phyloP scores from a whole-genome alignment of 2,113 vertebrate species.

The Xenotilapia caudafasciata region DNA sequence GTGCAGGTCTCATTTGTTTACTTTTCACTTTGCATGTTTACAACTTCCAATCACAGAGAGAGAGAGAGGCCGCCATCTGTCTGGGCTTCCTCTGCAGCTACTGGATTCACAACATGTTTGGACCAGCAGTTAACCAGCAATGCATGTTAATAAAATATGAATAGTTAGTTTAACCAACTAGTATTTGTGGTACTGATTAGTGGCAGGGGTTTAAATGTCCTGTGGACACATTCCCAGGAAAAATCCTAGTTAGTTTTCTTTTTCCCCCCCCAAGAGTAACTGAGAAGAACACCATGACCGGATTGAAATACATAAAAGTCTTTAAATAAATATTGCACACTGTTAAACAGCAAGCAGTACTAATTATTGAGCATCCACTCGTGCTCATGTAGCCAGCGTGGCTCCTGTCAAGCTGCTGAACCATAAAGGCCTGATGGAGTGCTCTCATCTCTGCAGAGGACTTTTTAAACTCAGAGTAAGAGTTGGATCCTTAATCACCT shows the following conservation, averaged over 20 bases:
- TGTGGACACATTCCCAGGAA: background rate
- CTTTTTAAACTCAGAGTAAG: background rate
- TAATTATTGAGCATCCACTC: background rate
- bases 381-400: background rate
- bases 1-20: background rate
- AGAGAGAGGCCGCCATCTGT: background rate
- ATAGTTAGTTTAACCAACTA: background rate
- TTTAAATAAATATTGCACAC: background rate
- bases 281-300: background rate
- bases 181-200: background rate
- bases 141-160: background rate
- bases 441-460: background rate
- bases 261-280: fast-evolving
- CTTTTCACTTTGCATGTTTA: background rate
- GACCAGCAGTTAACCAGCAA: background rate
- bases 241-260: background rate
- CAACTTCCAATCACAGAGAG: background rate
- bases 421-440: background rate
- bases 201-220: background rate
- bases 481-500: background rate
- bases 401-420: background rate
- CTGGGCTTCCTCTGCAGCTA: background rate
- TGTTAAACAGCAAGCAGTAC: background rate
- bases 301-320: background rate
- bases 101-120: background rate